phyloP scores from a whole-genome alignment of 1,140 invertebrate species.

The Caenorhabditis brenneri region DNA sequence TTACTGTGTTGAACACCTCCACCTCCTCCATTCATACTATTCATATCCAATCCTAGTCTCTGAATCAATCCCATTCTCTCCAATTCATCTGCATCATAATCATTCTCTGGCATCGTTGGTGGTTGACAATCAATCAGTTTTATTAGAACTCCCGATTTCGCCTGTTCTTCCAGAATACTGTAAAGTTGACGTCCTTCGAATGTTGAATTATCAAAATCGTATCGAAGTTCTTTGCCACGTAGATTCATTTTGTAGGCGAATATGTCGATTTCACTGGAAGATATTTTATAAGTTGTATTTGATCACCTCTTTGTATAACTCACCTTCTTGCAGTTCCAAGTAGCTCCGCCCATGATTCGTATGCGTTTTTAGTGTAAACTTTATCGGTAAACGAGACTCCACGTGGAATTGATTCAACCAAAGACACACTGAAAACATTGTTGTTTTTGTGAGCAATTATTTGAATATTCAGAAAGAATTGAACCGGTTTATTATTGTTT shows the following conservation, averaged over 20 bases:
- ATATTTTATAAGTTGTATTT: neutral
- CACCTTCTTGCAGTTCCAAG: neutral
- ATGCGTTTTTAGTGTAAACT: conserved; percentile 16
- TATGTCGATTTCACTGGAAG: conserved; percentile 15
- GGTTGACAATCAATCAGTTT: conserved; percentile 29
- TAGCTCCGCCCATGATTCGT: conserved; percentile 7
- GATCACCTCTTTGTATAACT: neutral
- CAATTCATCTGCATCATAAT: conserved; percentile 22
- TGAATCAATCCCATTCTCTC: conserved; percentile 25
- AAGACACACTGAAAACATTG: conserved; percentile 2
- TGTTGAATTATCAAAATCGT: conserved; percentile 22
- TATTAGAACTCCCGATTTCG: conserved; percentile 1
- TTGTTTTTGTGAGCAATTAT: neutral
- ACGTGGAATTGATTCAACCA: conserved; percentile 18
- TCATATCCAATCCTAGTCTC: conserved; percentile 24
- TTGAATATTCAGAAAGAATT: no score
- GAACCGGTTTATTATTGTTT: neutral
- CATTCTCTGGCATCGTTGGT: neutral
- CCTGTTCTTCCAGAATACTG: neutral
- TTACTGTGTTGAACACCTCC: conserved; percentile 30
- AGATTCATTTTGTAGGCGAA: conserved; percentile 30
- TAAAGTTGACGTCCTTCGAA: conserved; percentile 16
- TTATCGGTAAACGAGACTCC: conserved; percentile 2
- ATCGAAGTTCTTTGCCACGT: neutral
- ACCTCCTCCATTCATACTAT: conserved; percentile 10